Evolutionary conservation across 2,797 vertebrate genomes (phyloP), one percentile per base, ranked within the genome.

Genomic region (Rhynchonycteris naso): DNA sequence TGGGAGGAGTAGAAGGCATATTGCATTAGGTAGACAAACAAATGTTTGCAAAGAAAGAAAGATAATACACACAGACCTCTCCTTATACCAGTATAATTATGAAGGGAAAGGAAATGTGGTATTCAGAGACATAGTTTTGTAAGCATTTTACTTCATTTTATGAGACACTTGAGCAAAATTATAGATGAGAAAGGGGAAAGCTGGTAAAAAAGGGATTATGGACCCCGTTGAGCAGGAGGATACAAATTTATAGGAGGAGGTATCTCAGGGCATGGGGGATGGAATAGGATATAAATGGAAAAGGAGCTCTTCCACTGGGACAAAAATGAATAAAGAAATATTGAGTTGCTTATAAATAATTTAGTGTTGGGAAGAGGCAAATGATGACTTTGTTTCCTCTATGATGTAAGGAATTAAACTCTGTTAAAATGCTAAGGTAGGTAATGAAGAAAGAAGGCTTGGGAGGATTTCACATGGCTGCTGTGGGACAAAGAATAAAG

Each of bases 281-380:
- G 15, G 12, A 58, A n/a, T 87, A 56, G 59, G 47, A 8, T 56
- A 30, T 14, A 65, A 19, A 50, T 58, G 38, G 56, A 85, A 68
- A 91, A 69, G 52, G 21, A 93, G 7, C 21, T 83, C 35, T 22
- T 66, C 16, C 18, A 6, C 15, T 43, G 50, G 33, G 4, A 5
- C 12, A 94, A 85, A 87, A 72, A 80, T 71, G 15, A 94, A 66
- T 82, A 50, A 93, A 15, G 38, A 90, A 87, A 93, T 43, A 28
- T 24, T 22, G 22, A 78, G 43, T 72, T 81, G 7, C 50, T 93
- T 78, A 26, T 50, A 61, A 47, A 81, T 56, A 65, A 83, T 82
- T 68, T 72, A 75, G 52, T 50, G 18, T 33, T 82, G 75, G 10
- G 38, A 88, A 11, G 30, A 71, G 24, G 71, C 4, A 90, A 93